Evolutionary conservation across 2,888 invertebrate genomes (phyloP).

Genomic region (Caenorhabditis sulstoni): DNA sequence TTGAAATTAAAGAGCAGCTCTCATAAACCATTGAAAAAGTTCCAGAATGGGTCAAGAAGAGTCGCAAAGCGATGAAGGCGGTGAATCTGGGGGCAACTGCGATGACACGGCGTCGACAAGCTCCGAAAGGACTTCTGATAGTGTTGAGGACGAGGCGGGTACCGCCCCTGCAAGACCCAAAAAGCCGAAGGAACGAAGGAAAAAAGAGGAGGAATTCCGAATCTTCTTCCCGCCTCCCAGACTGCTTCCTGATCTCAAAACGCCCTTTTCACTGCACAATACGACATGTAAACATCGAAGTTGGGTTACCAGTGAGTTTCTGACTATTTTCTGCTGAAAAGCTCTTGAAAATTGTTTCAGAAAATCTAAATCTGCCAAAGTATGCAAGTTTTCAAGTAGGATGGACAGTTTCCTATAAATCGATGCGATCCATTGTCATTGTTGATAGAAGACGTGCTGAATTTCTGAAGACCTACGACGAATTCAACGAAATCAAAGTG

Average conservation of each 20-base stretch:
- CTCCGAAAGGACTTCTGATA: background rate
- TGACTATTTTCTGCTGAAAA: too few species aligned
- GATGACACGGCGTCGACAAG: background rate
- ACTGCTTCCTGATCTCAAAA: slow-evolving; percentile 1
- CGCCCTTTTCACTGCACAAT: slow-evolving; percentile 32
- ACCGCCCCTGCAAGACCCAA: background rate
- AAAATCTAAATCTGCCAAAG: slow-evolving; percentile 30
- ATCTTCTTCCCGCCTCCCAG: slow-evolving; percentile 38
- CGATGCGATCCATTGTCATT: slow-evolving; percentile 15
- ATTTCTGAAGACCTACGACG: slow-evolving; percentile 15
- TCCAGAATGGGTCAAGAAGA: too few species aligned
- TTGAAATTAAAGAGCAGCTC: too few species aligned
- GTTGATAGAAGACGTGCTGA: slow-evolving; percentile 23
- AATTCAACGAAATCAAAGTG: background rate
- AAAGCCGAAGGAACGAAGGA: slow-evolving; percentile 3
- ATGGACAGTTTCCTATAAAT: slow-evolving; percentile 24
- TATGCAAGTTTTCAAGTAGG: slow-evolving; percentile 41
- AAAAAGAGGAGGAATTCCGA: slow-evolving; percentile 33
- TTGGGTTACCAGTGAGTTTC: slow-evolving; percentile 19
- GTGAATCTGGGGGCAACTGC: background rate
- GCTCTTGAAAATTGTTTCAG: too few species aligned
- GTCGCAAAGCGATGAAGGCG: too few species aligned
- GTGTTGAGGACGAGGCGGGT: background rate
- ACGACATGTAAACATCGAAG: slow-evolving; percentile 22
- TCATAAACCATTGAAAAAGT: too few species aligned